Base-by-base conservation (phyloP, 1,140 invertebrate species). In the Eupeodes corollae region DNA sequence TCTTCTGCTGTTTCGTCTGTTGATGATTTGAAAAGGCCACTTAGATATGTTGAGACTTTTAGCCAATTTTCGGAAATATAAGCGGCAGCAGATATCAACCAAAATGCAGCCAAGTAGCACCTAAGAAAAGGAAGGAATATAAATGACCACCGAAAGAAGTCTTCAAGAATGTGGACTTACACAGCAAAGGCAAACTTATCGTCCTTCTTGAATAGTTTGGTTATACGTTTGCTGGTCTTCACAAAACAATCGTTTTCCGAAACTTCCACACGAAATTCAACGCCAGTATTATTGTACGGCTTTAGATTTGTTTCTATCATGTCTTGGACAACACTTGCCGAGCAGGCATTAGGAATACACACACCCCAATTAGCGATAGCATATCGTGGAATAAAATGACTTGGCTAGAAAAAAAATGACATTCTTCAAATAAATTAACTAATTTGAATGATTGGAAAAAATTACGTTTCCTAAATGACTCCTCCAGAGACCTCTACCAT, bases 331-430 rank as follows among this genome's bases (percentile, higher is more conserved):
- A 82, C 77, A 14, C 72, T 55, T 3, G 75, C 69, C 5, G 71
- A 70, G 58, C 82, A 84, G 1, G 73, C 70, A 11, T 76, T 69
- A 1, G 82, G 82, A 34, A 83, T 63, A 52, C 82, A 84, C 6
- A 82, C 54, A 9, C 77, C 82, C 80, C 80, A 83, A 50, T 79
- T 80, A 35, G 79, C 60, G 39, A 79, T 77, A 9, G 78, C 79
- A 59, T 81, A 82, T 56, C 75, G 75, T 46, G 81, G 80, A 59
- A 80, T 70, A 63, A 82, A 80, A 68, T 84, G 79, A 62, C 76
- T 76, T 52, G 79, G 75, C 80, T 83, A 62, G 37, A 46, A 53
- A 47, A 44, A 12, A 46, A 43, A 43, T 38, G 3, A 38, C 3
- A 18, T 38, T 38, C n/a, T 14, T 38, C n/a, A 14, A 38, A 5